Evolutionary conservation across 2,797 vertebrate species (phyloP), one percentile per base, ranked within the genome.

Genomic region (Parauchenoglanis ngamensis): DNA sequence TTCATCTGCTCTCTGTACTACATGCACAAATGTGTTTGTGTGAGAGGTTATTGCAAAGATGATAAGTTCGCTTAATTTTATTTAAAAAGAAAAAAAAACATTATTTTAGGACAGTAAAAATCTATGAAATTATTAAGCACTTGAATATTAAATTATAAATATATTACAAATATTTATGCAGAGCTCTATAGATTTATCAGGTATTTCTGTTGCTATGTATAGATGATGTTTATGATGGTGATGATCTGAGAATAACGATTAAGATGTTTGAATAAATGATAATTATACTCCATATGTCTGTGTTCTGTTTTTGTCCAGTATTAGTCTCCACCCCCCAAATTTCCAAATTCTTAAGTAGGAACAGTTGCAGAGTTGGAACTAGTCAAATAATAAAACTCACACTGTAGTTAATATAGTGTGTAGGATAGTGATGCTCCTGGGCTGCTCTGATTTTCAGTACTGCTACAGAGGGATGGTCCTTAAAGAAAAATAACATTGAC

Each of bases 211-310:
- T 94, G 93, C 94, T 95, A 94, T 92, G 92, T 95, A 94, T 92
- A 92, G 94, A 94, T 94, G 94, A 93, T 94, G 93, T 87, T 83
- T 90, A 93, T 92, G 91, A 94, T 93, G 93, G 91, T 94, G 92
- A 94, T 94, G 92, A 95, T 81, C 83, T 70, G 94, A 95, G 93
- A 94, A 92, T 90, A 94, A 92, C 92, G 93, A 92, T 92, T 95
- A 95, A 96, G 93, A 93, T 94, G 94, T 95, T 94, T 94, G 94
- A 96, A 96, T 96, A 95, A 96, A 96, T 93, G 89, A 92, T 94
- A 90, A 94, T 92, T 93, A 92, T 94, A 94, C 90, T 89, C 35
- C 91, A 88, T 85, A 76, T 93, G 79, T 91, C 63, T 87, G 92
- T 91, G 85, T 93, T 93, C 84, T 94, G 80, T 78, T 94, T 92